Evolutionary conservation across 2,113 vertebrate species (phyloP), one percentile per base, ranked within the genome.

Genomic region (Seriola aureovittata): DNA sequence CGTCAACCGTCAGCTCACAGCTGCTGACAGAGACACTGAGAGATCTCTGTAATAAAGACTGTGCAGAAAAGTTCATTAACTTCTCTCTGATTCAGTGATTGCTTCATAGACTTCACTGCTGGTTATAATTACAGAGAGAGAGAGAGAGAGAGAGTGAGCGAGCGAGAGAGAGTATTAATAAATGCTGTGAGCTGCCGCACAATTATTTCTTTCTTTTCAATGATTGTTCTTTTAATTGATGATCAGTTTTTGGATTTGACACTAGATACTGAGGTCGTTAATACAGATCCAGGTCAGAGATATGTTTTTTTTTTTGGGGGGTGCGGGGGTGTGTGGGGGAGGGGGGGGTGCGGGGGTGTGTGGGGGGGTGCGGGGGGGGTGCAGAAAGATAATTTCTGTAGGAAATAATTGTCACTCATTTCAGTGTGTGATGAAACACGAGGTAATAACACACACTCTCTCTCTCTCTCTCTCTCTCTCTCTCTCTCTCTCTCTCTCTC

Each of bases 381-480:
- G 44, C 11, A 17, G n/a, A 14, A 19, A 32, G 29, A 29, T 71
- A 44, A 80, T 48, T 67, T 68, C 34, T 77, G 44, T 6, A 55
- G 13, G 12, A 71, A 69, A 69, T 69, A 65, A 71, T 58, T 75
- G 80, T 78, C 57, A 38, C 16, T 79, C 36, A 67, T 64, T 70
- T 55, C 55, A 40, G 34, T 38, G 71, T 46, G 62, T 87, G 85
- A 87, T 87, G 80, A 87, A 87, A 87, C 57, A 50, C 0, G 2
- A 57, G 38, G 80, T 14, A 87, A 79, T 25, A 8, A n/a, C 40
- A 65, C 65, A 52, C 72, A 67, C 65, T 58, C 70, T 69, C 71
- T 60, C 57, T 63, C 23, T 23, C 23, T 23, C 23, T 23, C 23
- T 23, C 23, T 23, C 23, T 23, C 23, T 23, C 23, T 23, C 23